Conservation (phyloP, 92 coral and sea anemone species). For the Epizoanthus illoricatus region DNA sequence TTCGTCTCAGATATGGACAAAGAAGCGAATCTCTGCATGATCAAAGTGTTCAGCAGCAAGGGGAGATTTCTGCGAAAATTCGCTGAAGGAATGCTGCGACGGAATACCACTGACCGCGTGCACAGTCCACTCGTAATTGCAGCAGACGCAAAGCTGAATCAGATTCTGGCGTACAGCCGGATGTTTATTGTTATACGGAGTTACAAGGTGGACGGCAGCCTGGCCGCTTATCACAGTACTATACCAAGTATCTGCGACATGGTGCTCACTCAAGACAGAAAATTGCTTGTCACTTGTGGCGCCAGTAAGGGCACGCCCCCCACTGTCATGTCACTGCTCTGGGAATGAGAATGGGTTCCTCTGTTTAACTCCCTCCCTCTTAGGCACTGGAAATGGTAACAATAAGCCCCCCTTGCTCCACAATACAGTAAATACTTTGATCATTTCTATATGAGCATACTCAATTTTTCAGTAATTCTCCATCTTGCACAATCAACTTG, state of each 20-base stretch:
- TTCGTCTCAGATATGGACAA: constrained; percentile 84
- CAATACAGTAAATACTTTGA: too few species aligned
- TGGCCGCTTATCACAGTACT: constrained; percentile 63
- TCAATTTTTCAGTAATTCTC: too few species aligned
- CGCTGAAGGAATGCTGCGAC: constrained; percentile 76
- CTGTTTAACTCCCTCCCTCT: too few species aligned
- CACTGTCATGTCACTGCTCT: constrained; percentile 18
- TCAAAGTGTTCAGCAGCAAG: constrained; percentile 65
- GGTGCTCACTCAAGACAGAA: constrained; percentile 68
- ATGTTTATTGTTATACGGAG: constrained; percentile 63
- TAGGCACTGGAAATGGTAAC: too few species aligned
- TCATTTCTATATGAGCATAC: too few species aligned
- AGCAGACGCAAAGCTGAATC: constrained; percentile 33
- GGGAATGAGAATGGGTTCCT: constrained; percentile 4
- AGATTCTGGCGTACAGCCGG: constrained; percentile 71
- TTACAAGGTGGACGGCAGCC: constrained; percentile 64
- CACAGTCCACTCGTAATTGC: constrained; percentile 73
- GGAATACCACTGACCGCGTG: constrained; percentile 56
- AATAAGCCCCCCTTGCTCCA: too few species aligned
- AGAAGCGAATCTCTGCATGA: constrained; percentile 67
- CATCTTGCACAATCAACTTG: too few species aligned
- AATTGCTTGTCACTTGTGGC: constrained; percentile 66
- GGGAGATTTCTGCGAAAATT: constrained; percentile 69
- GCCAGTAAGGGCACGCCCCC: constrained; percentile 30
- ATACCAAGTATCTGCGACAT: constrained; percentile 67